Conservation (phyloP, 2,888 invertebrate genomes). For the Cheilosia urbana region DNA sequence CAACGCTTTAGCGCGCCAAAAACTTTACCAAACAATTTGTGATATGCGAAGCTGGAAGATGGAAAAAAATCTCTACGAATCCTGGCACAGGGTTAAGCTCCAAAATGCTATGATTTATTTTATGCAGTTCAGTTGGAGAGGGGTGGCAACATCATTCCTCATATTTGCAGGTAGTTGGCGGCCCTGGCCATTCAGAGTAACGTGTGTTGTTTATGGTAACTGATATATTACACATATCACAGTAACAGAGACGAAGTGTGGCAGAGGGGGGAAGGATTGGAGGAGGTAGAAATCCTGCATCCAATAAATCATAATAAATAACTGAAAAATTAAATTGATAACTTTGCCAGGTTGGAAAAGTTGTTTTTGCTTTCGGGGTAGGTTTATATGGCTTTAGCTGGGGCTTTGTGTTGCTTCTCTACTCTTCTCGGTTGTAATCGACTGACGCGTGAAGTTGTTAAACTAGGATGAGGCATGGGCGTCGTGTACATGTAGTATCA, state of each 20-base stretch:
- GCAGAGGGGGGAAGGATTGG: not conserved
- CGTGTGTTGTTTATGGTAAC: constrained; percentile 34
- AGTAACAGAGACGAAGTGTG: constrained; percentile 27
- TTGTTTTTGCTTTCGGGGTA: constrained; percentile 8
- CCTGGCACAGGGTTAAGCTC: constrained; percentile 48
- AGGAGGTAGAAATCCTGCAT: constrained; percentile 58
- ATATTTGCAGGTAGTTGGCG: constrained; percentile 51
- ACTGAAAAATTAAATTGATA: constrained; percentile 76
- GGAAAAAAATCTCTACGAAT: constrained; percentile 51
- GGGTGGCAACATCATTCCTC: constrained; percentile 58
- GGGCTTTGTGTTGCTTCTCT: not conserved
- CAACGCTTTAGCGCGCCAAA: constrained; percentile 55
- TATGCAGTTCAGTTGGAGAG: constrained; percentile 49
- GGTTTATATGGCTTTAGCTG: not conserved
- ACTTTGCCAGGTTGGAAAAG: constrained; percentile 70
- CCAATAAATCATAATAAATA: constrained; percentile 75
- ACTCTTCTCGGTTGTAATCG: constrained; percentile 34
- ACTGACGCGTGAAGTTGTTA: constrained; percentile 66
- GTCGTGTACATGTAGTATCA: constrained; percentile 15
- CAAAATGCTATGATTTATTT: constrained; percentile 70
- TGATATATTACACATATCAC: constrained; percentile 67
- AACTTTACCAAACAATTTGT: constrained; percentile 56
- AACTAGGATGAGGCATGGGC: constrained; percentile 22
- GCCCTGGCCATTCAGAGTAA: not conserved
- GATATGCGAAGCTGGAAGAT: constrained; percentile 33